Evolutionary conservation across 2,113 vertebrate genomes (phyloP), one percentile per base, ranked within the genome.

Genomic region (Ia io): DNA sequence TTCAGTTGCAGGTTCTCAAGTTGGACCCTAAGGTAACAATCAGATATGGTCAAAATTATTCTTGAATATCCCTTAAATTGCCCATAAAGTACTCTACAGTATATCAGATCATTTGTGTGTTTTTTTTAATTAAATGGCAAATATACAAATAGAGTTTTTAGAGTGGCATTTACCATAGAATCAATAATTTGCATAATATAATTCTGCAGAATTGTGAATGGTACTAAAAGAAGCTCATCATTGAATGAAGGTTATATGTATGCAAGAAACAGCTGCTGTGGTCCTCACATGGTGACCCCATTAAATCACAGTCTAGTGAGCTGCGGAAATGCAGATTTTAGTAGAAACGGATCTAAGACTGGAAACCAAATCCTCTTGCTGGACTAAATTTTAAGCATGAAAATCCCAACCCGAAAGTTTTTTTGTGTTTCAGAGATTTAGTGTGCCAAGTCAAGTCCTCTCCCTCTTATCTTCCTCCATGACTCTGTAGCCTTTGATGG

Each of bases 61-160:
- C 71, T 80, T 90, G 22, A 88, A 23, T 84, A 35, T 53, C 56
- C 47, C 35, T 95, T 88, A 91, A 83, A 86, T 53, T 92, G 16
- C 17, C 44, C 53, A 40, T 37, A 88, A 78, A 56, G 11, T 70
- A 93, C 40, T 74, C 22, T 44, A 37, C 22, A 73, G 11, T 22
- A 37, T 53, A 25, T 32, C 65, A 89, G 28, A 28, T 79, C 37
- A 79, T 59, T 83, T 71, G n/a, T n/a, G n/a, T n/a, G 22, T 47
- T 91, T 42, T 37, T 37, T 51, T 28, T 20, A 74, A 94, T 40
- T 51, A 13, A 88, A 84, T 18, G 63, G 25, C 2, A 84, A 82
- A 61, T 47, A 77, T 23, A 56, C 13, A 35, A 63, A 25, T 37
- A 79, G 25, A 14, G 13, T 17, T 79, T 96, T 91, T 70, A 42